Conservation (phyloP, 2,113 vertebrate genomes). For the Ptilorrhoa leucosticta region DNA sequence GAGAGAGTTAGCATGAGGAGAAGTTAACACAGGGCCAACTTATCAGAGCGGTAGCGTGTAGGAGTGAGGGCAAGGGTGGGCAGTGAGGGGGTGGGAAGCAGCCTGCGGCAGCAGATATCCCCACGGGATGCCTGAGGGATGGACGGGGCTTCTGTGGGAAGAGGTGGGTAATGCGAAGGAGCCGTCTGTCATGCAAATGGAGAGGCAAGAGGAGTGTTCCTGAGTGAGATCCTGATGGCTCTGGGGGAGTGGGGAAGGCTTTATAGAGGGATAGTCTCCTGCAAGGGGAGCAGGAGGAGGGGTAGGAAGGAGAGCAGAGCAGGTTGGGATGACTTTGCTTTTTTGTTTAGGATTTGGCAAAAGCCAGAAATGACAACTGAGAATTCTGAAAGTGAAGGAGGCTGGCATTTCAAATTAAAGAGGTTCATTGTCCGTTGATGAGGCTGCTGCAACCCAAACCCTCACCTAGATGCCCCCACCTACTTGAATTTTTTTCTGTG, state of each 20-base stretch:
- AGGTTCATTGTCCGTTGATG: not conserved
- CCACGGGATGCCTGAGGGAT: not conserved
- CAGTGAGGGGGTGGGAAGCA: not conserved
- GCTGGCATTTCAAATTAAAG: not conserved
- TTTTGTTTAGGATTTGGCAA: not conserved
- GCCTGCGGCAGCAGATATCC: not conserved
- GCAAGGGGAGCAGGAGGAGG: not conserved
- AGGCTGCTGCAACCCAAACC: not conserved
- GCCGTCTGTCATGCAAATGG: not conserved
- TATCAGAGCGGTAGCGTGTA: fast-evolving
- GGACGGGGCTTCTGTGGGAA: not conserved
- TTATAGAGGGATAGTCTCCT: not conserved
- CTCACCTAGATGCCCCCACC: not conserved
- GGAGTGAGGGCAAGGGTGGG: not conserved
- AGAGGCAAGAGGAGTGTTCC: not conserved
- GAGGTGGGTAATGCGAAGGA: not conserved
- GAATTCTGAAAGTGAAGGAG: not conserved
- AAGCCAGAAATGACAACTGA: not conserved
- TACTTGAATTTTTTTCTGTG: not conserved
- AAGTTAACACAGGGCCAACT: not conserved
- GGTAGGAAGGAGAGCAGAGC: not conserved
- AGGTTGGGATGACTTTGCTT: not conserved
- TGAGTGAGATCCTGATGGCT: not conserved
- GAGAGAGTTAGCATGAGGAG: not conserved
- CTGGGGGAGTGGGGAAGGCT: not conserved